Evolutionary conservation across 2,797 vertebrate genomes (phyloP).

Genomic region (Tragelaphus oryx): DNA sequence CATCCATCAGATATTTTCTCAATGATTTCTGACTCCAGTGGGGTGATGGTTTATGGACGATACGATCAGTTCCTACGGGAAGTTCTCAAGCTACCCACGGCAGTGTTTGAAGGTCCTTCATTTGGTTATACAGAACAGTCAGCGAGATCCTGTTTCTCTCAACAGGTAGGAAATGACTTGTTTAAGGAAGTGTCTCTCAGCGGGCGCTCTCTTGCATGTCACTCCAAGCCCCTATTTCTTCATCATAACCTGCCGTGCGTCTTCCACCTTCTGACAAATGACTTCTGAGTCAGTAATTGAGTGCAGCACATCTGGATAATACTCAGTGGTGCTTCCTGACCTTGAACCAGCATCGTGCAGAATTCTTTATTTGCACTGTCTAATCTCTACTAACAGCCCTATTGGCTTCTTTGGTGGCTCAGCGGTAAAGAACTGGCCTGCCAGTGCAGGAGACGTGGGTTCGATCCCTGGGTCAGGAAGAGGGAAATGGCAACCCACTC

Average conservation of each 20-base stretch:
- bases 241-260: neutral
- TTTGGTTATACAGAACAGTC: slow-evolving; percentile 97
- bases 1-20: slow-evolving; percentile 94
- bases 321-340: neutral
- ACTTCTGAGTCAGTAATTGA: neutral
- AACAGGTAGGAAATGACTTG: slow-evolving; percentile 85
- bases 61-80: slow-evolving; percentile 96
- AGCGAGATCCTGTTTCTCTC: slow-evolving; percentile 91
- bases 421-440: neutral
- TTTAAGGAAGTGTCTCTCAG: neutral
- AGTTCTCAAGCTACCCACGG: slow-evolving; percentile 94
- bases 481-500: neutral
- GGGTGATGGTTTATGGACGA: slow-evolving; percentile 92
- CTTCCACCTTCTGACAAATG: neutral
- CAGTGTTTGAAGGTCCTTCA: slow-evolving; percentile 97
- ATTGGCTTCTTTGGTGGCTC: neutral
- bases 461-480: neutral
- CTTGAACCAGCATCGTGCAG: neutral
- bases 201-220: neutral
- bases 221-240: neutral
- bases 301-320: neutral
- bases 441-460: neutral
- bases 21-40: slow-evolving; percentile 94
- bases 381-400: neutral
- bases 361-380: neutral